Evolutionary conservation across 2,797 vertebrate species (phyloP).

Genomic region (Pelodytes ibericus): DNA sequence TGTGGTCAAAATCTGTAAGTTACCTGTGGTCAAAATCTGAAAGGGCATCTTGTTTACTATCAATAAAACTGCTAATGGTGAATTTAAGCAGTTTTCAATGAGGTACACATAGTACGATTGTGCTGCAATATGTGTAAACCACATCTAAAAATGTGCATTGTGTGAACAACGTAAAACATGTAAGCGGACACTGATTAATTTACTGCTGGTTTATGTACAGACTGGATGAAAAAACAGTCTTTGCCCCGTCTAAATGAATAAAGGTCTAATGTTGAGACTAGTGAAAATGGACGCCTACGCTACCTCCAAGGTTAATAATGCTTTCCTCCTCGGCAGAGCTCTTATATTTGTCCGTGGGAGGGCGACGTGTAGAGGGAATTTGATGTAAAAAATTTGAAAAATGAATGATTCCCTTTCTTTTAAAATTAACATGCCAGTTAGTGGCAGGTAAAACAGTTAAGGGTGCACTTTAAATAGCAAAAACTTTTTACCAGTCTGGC

Average conservation of each 20-base stretch:
- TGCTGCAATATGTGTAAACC: background rate
- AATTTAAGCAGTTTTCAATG: background rate
- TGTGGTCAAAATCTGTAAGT: background rate
- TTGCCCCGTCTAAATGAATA: background rate
- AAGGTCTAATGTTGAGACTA: background rate
- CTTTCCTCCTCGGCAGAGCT: background rate
- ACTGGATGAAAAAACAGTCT: too few relatives aligned
- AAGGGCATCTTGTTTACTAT: background rate
- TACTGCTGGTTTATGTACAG: background rate
- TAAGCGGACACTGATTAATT: too few relatives aligned
- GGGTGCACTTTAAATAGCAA: too few relatives aligned
- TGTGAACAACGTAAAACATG: background rate
- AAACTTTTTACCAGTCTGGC: too few relatives aligned
- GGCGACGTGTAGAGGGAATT: too few relatives aligned
- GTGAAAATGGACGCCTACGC: background rate
- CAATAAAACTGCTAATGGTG: too few relatives aligned
- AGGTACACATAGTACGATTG: background rate
- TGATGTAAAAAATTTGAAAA: too few relatives aligned
- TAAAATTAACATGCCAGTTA: too few relatives aligned
- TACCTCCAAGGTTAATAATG: background rate
- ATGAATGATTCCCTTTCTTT: too few relatives aligned
- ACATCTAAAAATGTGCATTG: too few relatives aligned
- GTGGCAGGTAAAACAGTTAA: too few relatives aligned
- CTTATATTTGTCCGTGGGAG: background rate
- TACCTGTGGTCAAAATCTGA: too few relatives aligned